phyloP scores from a whole-genome alignment of 1,140 invertebrate genomes.

The Drosophila nebulosa region DNA sequence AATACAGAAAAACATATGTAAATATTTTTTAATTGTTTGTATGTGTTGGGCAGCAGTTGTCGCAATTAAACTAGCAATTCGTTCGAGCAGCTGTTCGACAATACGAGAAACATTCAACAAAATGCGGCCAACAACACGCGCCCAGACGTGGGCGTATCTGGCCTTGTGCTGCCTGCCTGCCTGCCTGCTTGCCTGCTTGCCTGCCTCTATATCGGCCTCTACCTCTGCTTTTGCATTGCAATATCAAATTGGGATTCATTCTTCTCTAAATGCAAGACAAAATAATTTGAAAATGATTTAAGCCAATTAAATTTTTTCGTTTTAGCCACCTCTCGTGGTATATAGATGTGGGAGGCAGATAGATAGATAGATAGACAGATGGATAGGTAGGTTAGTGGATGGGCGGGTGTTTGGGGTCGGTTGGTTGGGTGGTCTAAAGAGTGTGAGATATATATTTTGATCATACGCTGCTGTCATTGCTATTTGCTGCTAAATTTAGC shows the following conservation, averaged over 20 bases:
- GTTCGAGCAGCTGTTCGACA: constrained; percentile 5
- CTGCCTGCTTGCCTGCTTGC: too few species aligned
- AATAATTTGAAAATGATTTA: constrained; percentile 76
- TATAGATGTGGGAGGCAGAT: neutral
- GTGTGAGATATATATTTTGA: constrained; percentile 18
- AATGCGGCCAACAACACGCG: constrained; percentile 62
- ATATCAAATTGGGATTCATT: constrained; percentile 15
- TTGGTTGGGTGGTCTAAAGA: neutral
- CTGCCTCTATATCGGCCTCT: too few species aligned
- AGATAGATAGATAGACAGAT: neutral
- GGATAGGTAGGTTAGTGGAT: neutral
- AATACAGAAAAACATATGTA: neutral
- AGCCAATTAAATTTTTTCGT: constrained; percentile 68
- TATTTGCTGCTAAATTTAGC: constrained; percentile 53
- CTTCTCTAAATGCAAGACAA: constrained; percentile 37
- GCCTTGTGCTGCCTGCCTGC: constrained; percentile 42
- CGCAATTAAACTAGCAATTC: constrained; percentile 29
- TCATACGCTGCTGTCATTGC: constrained; percentile 63
- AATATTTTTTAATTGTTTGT: too few species aligned
- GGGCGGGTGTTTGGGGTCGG: neutral
- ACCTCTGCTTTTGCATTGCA: too few species aligned
- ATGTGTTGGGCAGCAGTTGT: neutral
- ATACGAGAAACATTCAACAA: constrained; percentile 57
- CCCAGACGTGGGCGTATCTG: constrained; percentile 57
- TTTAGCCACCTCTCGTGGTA: neutral